These are phyloP conservation scores for Sebastes variabilis DNA, from an alignment of 2,797 vertebrate species.

Conservation along the genomic window DNA sequence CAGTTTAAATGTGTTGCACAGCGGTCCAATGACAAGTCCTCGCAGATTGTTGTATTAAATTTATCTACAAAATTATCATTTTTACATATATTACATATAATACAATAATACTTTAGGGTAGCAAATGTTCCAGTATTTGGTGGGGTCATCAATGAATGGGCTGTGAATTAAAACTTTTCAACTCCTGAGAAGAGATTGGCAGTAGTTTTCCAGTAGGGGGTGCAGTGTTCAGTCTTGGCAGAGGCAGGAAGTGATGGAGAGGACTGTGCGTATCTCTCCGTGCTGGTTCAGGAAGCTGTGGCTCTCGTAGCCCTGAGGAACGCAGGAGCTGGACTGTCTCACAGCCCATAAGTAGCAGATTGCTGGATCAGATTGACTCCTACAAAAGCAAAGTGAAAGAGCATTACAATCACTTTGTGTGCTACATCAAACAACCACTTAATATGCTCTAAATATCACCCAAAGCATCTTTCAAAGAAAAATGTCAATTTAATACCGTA, in stretches of 20 bases:
- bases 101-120: constrained; percentile 73
- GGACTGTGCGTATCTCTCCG: constrained; percentile 56
- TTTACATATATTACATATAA: constrained; percentile 86
- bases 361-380: constrained; percentile 68
- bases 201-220: constrained; percentile 43
- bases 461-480: background rate
- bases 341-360: constrained; percentile 76
- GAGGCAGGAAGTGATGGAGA: constrained; percentile 78
- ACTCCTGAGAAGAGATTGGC: background rate
- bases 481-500: background rate
- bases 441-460: background rate
- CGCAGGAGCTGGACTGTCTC: constrained; percentile 64
- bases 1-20: background rate
- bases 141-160: background rate
- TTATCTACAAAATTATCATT: constrained; percentile 81
- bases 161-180: background rate
- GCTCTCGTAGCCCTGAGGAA: constrained; percentile 65
- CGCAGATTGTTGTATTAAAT: constrained; percentile 59
- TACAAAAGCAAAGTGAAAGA: constrained; percentile 36
- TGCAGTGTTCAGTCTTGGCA: constrained; percentile 67
- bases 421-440: background rate
- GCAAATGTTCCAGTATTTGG: background rate
- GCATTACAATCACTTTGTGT: background rate
- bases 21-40: background rate
- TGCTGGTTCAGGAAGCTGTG: constrained; percentile 77